Evolutionary conservation across 2,888 invertebrate species (phyloP), one percentile per base, ranked within the genome.

Genomic region (Tholera decimalis): DNA sequence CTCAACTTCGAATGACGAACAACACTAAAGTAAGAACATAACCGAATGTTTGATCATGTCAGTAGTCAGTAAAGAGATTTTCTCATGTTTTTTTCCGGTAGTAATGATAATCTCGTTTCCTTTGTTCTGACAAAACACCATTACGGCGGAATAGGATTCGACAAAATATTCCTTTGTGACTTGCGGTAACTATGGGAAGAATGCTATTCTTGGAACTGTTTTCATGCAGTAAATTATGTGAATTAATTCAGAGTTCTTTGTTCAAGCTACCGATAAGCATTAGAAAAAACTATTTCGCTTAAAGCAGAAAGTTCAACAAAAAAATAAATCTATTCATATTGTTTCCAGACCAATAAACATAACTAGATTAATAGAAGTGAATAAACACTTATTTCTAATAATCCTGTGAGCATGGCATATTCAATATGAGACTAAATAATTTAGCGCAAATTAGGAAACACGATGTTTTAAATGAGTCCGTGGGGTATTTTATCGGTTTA

Each of bases 401-500:
- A n/a, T n/a, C n/a, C n/a, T n/a, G n/a, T n/a, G n/a, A n/a, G n/a
- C n/a, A n/a, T n/a, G 22, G 30, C 20, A 44, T 26, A 18, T 50
- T 54, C 49, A 43, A 49, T 44, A 39, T 33, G 6, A 11, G 35
- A 51, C 35, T 24, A n/a, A 51, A 55, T 56, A 41, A 50, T 39
- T 55, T 39, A 24, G 30, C 26, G 43, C 39, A 39, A n/a, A 55
- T 50, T n/a, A n/a, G 22, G 22, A 9, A 30, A 26, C 24, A 18
- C 3, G 26, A 4, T 11, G 13, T 6, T 30, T 22, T 30, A 37
- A 57, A 37, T 26, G 28, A 24, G 8, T 33, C 5, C 18, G 18
- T 8, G 41, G 7, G 15, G 9, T 4, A 35, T 43, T 22, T 20
- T 4, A 43, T 22, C 0, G 18, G 5, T 41, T 4, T n/a, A n/a